A percentile compares a stretch with the other conserved stretches of the same genome.
phyloP scores from a whole-genome alignment of 1,140 invertebrate genomes.

The Armadillidium nasatum region DNA sequence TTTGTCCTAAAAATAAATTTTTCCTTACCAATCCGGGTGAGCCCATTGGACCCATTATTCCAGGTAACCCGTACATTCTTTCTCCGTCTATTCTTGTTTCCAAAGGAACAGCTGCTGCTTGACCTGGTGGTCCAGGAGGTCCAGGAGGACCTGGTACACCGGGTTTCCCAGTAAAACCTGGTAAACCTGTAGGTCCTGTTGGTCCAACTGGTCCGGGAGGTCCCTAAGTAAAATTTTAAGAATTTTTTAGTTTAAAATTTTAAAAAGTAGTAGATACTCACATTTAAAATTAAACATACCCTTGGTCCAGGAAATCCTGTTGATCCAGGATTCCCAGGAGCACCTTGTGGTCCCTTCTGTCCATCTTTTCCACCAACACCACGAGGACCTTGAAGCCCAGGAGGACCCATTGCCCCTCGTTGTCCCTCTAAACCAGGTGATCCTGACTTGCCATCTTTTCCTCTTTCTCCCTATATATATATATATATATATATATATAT shows the following conservation, averaged over 20 bases:
- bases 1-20: background rate
- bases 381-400: slow-evolving; percentile 48
- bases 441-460: slow-evolving; percentile 28
- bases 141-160: slow-evolving; percentile 47
- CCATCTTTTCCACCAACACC: slow-evolving; percentile 49
- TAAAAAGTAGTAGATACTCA: background rate
- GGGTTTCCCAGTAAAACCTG: slow-evolving; percentile 50
- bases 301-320: slow-evolving; percentile 45
- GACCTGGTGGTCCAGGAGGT: slow-evolving; percentile 41
- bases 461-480: slow-evolving; percentile 20
- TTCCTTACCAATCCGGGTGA: slow-evolving; percentile 35
- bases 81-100: slow-evolving; percentile 32
- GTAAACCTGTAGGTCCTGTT: slow-evolving; percentile 46
- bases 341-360: slow-evolving; percentile 47
- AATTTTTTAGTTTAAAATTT: background rate
- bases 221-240: slow-evolving; percentile 43
- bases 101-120: slow-evolving; percentile 17
- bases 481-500: background rate
- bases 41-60: slow-evolving; percentile 39
- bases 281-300: background rate
- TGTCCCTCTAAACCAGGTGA: slow-evolving; percentile 47
- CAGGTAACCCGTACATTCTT: slow-evolving; percentile 38
- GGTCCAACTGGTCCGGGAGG: slow-evolving; percentile 48
- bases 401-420: slow-evolving; percentile 40
- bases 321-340: slow-evolving; percentile 47